Base-by-base conservation (phyloP, 2,797 vertebrate species). In the Lithobates sylvaticus region DNA sequence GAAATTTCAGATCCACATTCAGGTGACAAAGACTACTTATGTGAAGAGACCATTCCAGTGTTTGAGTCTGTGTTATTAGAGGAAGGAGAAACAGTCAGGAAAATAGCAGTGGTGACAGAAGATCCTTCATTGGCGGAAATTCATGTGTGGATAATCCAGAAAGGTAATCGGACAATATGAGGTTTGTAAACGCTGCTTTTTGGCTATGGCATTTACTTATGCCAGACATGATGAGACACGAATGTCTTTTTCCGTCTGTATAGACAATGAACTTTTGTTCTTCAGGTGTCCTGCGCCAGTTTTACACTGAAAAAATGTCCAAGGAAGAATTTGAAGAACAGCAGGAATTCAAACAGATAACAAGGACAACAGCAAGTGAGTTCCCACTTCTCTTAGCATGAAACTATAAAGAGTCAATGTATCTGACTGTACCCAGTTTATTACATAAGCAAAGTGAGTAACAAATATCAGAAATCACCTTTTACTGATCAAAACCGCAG, bases 281-380 rank as follows among this genome's bases (percentile, higher is more conserved):
- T 80, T 71, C 9, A 96, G 95, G 94, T 86, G 93, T 95, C 79
- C 90, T 96, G 71, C 92, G 84, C 83, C 93, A 92, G 74, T 92
- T 95, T 87, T 91, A 93, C 42, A 92, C 91, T 88, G 94, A 95
- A 89, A 95, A 93, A 90, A 88, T 96, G 69, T 92, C 95, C 86
- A 93, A 92, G 83, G 93, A 88, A 83, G 93, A 95, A 90, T 96
- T 96, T 90, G 92, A 93, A 82, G 93, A 94, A 77, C 93, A 95
- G 85, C 92, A 91, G 86, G 91, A 95, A 87, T 96, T 96, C 91
- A 95, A 93, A 88, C 75, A 93, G 89, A 93, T 95, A 88, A 96
- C 95, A 89, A 92, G 92, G 77, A 96, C 94, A 70, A 96, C 95
- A 4, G 84, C 91, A 86, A 95, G 95, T 96, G 93, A 94, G 95